phyloP scores from a whole-genome alignment of 2,113 vertebrate genomes.

The Semnornis frantzii region DNA sequence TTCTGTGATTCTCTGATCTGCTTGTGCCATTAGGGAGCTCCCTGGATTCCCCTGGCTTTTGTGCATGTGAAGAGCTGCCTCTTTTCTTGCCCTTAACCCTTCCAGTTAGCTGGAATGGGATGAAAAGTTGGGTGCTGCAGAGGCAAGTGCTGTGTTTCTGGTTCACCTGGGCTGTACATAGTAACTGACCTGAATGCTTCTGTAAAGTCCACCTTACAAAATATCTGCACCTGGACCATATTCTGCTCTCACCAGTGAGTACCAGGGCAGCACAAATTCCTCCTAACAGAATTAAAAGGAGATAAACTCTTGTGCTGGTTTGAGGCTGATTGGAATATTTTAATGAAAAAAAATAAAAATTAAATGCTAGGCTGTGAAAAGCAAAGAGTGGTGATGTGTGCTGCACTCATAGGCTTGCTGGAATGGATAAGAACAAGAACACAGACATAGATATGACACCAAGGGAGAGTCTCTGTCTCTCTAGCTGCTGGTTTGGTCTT shows the following conservation, averaged over 20 bases:
- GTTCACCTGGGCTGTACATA: neutral
- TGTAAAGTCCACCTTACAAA: neutral
- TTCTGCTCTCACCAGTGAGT: neutral
- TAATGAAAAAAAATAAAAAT: too few relatives aligned
- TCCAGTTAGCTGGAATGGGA: neutral
- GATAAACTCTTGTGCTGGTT: neutral
- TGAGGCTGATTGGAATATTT: too few relatives aligned
- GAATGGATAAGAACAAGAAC: too few relatives aligned
- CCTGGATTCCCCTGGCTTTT: neutral
- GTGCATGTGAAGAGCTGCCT: neutral
- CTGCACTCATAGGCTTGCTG: too few relatives aligned
- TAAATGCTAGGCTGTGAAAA: too few relatives aligned
- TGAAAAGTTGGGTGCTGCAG: neutral
- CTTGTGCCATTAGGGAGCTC: neutral
- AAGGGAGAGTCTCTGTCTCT: too few relatives aligned
- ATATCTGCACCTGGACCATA: neutral
- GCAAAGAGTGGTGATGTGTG: too few relatives aligned
- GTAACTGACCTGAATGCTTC: neutral
- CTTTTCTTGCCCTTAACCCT: neutral
- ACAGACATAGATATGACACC: too few relatives aligned
- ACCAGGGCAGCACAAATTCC: neutral
- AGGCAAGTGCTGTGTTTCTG: neutral
- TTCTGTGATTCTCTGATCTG: too few relatives aligned
- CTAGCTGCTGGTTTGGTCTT: too few relatives aligned
- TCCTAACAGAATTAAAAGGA: neutral